Base-by-base conservation (phyloP, 2,797 vertebrate genomes). In the Anguilla megastoma region DNA sequence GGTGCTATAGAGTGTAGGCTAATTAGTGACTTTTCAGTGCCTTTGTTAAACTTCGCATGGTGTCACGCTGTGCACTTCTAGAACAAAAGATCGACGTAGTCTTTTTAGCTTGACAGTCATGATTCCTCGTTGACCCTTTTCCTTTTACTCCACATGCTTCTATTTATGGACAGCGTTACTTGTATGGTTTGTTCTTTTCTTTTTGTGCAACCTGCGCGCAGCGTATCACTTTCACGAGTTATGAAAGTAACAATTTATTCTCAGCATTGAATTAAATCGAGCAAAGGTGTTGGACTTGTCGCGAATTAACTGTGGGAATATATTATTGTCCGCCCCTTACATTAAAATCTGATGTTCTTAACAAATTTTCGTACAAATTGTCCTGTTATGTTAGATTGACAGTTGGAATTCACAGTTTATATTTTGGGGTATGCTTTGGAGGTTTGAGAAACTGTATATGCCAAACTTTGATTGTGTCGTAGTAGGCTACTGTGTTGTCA, bases 21-120 rank as follows among this genome's bases (percentile, higher is more conserved):
- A 56, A 84, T 54, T 58, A 84, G 83, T 71, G 36, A 60, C 16
- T 41, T 63, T 82, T 85, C 79, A 24, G 54, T 33, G 84, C 85
- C 79, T 21, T n/a, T 80, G 52, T 85, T 84, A 84, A 88, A 86
- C 76, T 85, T 89, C 79, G 36, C 71, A 18, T 60, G 83, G 24
- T 89, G 86, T 80, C 88, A 86, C 33, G 1, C 85, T 86, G 87
- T 14, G n/a, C 86, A 30, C 54, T 12, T 52, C 14, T 30, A 83
- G 86, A 90, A 88, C 86, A 89, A 89, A 91, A 84, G 88, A 86
- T 36, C 14, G 45, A 58, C 84, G 36, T 1, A 50, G 18, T 45
- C 79, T 50, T 82, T 82, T 82, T 82, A 56, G n/a, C n/a, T 56
- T 84, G 50, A 58, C 50, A 56, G 52, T 84, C 83, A 84, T 33